Percentiles rank a stretch among this genome's conserved stretches.
phyloP scores from a whole-genome alignment of 2,888 invertebrate species.

The Troides oblongomaculatus region DNA sequence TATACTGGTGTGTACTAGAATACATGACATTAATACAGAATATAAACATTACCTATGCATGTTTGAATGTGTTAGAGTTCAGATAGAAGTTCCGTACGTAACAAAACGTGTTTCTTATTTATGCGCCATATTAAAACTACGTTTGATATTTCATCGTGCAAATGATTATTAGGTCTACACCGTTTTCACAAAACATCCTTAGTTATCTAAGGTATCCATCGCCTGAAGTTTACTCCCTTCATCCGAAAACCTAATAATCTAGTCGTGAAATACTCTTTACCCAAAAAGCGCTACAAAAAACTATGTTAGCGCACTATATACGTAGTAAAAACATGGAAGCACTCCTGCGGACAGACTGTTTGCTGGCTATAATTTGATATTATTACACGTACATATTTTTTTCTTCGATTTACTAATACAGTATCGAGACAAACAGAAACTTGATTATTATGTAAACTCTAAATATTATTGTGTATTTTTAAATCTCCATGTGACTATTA shows the following conservation, averaged over 20 bases:
- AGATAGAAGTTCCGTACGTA: not conserved
- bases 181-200: not conserved
- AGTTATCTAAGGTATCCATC: conserved; percentile 9
- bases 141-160: conserved; percentile 2
- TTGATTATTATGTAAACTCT: not conserved
- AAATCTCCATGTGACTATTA: not conserved
- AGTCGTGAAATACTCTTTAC: conserved; percentile 60
- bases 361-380: conserved; percentile 58
- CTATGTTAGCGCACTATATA: conserved; percentile 65
- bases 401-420: not conserved
- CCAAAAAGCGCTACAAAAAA: conserved; percentile 54
- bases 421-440: not conserved
- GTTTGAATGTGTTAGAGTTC: not conserved
- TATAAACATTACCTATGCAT: not conserved
- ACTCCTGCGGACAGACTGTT: conserved; percentile 78
- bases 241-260: conserved; percentile 10
- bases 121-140: conserved; percentile 4
- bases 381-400: conserved; percentile 34
- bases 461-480: conserved; percentile 15
- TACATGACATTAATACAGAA: not conserved
- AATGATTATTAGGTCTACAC: conserved; percentile 6
- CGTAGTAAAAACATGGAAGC: conserved; percentile 78
- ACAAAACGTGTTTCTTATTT: not conserved
- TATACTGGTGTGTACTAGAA: not conserved
- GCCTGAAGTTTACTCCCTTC: conserved; percentile 9